A percentile compares a stretch with the other conserved stretches of the same genome.
Conservation (phyloP, 2,113 vertebrate genomes). For the Prolemur simus region DNA sequence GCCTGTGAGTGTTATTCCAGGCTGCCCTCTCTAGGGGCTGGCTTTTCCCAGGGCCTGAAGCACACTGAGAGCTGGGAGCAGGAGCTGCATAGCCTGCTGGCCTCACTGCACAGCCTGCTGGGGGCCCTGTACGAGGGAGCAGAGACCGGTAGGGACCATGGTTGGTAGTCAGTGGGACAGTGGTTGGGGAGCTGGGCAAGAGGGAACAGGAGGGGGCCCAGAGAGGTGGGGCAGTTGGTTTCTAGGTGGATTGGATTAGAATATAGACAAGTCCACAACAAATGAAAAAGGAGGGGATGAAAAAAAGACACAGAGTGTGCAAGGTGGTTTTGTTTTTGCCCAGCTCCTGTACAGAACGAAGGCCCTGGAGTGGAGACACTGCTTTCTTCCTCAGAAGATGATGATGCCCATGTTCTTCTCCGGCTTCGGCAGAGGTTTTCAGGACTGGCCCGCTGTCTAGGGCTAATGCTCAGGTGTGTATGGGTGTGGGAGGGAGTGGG, state of each 20-base stretch:
- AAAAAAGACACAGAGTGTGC: neutral
- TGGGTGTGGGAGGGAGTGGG: neutral
- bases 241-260: neutral
- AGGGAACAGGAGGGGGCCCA: neutral
- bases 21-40: conserved; percentile 89
- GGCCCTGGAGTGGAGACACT: conserved; percentile 86
- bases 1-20: conserved; percentile 91
- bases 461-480: conserved; percentile 84
- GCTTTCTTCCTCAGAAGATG: conserved; percentile 84
- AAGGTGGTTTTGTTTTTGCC: conserved; percentile 11
- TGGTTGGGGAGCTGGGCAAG: neutral
- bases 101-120: conserved; percentile 87
- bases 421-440: conserved; percentile 88
- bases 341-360: conserved; percentile 86
- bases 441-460: conserved; percentile 87
- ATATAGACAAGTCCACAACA: neutral
- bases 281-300: neutral
- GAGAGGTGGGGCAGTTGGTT: neutral
- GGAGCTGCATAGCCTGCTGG: conserved; percentile 90
- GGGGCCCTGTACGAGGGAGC: conserved; percentile 87
- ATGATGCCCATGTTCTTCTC: conserved; percentile 85
- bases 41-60: conserved; percentile 89
- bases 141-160: conserved; percentile 84
- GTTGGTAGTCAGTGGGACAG: no score
- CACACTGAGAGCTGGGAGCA: conserved; percentile 90